Evolutionary conservation across 2,113 vertebrate species (phyloP).

Genomic region (Gallinago media): DNA sequence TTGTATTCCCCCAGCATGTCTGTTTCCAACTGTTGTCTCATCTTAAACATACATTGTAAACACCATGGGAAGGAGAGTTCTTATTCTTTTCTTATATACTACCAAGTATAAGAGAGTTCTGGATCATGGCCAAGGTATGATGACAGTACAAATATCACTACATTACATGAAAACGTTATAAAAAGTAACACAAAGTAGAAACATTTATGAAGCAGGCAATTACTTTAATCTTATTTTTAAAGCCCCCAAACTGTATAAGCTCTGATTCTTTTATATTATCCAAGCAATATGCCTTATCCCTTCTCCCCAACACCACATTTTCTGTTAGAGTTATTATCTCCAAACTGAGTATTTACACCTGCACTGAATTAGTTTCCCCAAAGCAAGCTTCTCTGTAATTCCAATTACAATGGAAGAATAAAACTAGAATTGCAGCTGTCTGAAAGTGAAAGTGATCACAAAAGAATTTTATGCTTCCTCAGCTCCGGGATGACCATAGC

Average conservation of each 20-base stretch:
- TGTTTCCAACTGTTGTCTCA: neutral
- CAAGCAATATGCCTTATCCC: neutral
- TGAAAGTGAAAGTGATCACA: neutral
- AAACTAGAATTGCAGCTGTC: neutral
- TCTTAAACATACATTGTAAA: neutral
- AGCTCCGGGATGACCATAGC: neutral
- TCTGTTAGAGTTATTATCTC: neutral
- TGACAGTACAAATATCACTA: neutral
- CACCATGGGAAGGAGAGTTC: rapidly evolving
- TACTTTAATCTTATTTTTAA: neutral
- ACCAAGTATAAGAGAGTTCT: neutral
- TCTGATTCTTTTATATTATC: neutral
- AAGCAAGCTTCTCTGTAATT: neutral
- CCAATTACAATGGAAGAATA: neutral
- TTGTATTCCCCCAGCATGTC: neutral
- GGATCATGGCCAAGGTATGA: neutral
- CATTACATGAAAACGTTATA: neutral
- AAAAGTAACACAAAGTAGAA: neutral
- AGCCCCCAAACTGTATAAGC: neutral
- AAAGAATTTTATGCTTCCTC: neutral
- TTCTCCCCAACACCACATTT: neutral
- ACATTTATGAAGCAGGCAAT: neutral
- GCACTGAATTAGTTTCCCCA: neutral
- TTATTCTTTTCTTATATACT: neutral
- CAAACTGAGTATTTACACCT: neutral